phyloP scores from a whole-genome alignment of 2,797 vertebrate genomes.

The Sebastes ruberrimus region DNA sequence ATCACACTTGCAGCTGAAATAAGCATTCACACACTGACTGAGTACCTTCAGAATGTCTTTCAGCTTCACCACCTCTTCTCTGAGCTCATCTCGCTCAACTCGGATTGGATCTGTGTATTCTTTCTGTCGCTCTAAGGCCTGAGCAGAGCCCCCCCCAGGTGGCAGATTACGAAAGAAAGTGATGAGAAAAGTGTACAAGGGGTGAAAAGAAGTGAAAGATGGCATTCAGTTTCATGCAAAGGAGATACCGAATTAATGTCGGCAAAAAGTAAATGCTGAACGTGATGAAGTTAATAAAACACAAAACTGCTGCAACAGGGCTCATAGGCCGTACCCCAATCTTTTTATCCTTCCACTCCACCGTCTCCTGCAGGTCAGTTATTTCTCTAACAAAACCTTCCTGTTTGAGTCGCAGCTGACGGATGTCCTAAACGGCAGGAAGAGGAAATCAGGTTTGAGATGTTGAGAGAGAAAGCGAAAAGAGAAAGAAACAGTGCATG shows the following conservation, averaged over 20 bases:
- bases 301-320: neutral
- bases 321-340: constrained; percentile 89
- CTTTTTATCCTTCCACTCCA: constrained; percentile 99
- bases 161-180: constrained; percentile 30
- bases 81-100: constrained; percentile 93
- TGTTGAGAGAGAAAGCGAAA: neutral
- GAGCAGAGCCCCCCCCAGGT: constrained; percentile 61
- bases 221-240: constrained; percentile 49
- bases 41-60: constrained; percentile 95
- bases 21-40: constrained; percentile 1
- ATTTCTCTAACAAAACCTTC: constrained; percentile 91
- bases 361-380: constrained; percentile 94
- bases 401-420: constrained; percentile 92
- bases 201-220: constrained; percentile 14
- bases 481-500: neutral
- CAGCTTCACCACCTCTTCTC: constrained; percentile 92
- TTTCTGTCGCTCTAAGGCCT: constrained; percentile 99
- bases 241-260: constrained; percentile 1
- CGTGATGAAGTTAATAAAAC: neutral
- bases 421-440: constrained; percentile 88
- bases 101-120: constrained; percentile 95
- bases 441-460: constrained; percentile 20
- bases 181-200: constrained; percentile 12
- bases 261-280: neutral
- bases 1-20: neutral